Base-by-base conservation (phyloP, 1,140 invertebrate genomes). In the Cydia fagiglandana region DNA sequence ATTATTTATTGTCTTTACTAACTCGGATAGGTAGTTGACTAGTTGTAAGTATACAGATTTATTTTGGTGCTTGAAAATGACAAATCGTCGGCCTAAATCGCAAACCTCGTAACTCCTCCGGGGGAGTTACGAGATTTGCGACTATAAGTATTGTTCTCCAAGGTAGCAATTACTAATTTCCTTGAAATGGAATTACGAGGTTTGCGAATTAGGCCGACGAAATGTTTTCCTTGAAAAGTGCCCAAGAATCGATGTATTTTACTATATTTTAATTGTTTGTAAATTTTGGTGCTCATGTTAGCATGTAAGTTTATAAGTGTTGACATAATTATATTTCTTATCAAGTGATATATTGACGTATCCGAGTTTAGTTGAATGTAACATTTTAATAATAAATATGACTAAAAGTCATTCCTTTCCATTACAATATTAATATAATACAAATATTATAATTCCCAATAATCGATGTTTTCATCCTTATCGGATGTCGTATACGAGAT, bases 331-430 rank as follows among this genome's bases (percentile, higher is more conserved):
- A 68, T 70, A 70, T 70, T 28, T 78, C 34, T 77, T 74, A 45
- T 78, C 20, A 76, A 75, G 47, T 77, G 68, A 47, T 38, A 64
- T 74, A 77, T 77, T 75, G 80, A 76, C 2, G 38, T 75, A 73
- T 83, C 20, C 30, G 13, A n/a, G 28, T 30, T 38, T 15, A 45
- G 41, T 45, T 45, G 41, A 13, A 45, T 45, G 12, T 45, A 45
- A 45, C 9, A 45, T 10, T 12, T 45, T 47, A 47, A 47, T 13
- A 47, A 9, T 64, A 64, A 64, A 64, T 24, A 64, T 64, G 20
- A 64, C 28, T 64, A 12, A 28, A 34, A 15, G 64, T 34, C 30
- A 30, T 34, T 68, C 13, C 30, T 15, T 15, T 38, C 13, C 12
- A 68, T 53, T n/a, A 53, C 47, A 53, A 53, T 53, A 15, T n/a